These are phyloP conservation scores for Drosophila serrata DNA, from an alignment of 1,140 invertebrate genomes.

Conservation along the genomic window DNA sequence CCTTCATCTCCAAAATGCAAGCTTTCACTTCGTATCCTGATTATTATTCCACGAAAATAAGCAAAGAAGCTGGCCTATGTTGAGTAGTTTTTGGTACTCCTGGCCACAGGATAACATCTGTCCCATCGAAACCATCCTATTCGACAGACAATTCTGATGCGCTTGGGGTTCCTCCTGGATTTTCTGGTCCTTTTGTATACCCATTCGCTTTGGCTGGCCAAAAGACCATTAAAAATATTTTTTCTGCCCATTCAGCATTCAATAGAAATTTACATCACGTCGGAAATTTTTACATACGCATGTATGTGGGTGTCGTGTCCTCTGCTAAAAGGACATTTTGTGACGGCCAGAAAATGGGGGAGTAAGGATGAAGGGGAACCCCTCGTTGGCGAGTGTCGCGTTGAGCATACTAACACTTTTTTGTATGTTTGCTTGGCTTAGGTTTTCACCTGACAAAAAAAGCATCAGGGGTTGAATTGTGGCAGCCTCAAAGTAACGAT, in stretches of 20 bases:
- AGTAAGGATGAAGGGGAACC: neutral
- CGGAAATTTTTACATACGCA: conserved; percentile 72
- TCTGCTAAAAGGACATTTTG: conserved; percentile 74
- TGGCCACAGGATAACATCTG: conserved; percentile 26
- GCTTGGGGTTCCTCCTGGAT: conserved; percentile 18
- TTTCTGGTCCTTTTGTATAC: conserved; percentile 26
- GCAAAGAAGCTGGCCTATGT: conserved; percentile 22
- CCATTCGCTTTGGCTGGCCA: conserved; percentile 42
- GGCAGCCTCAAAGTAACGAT: conserved; percentile 64
- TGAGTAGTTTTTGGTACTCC: conserved; percentile 15
- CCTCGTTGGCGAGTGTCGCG: conserved; percentile 50
- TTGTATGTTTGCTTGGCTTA: conserved; percentile 69
- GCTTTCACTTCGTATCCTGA: conserved; percentile 34
- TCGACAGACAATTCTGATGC: conserved; percentile 52
- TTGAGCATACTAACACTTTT: conserved; percentile 80
- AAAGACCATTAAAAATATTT: conserved; percentile 81
- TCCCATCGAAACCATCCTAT: conserved; percentile 1
- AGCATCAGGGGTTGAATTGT: conserved; percentile 24
- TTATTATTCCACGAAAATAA: conserved; percentile 46
- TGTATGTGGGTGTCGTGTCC: conserved; percentile 17
- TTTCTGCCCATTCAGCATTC: conserved; percentile 82
- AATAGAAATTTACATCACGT: conserved; percentile 84
- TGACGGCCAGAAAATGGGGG: conserved; percentile 38
- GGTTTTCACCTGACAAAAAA: conserved; percentile 64
- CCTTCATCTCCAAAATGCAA: conserved; percentile 23